Conservation (phyloP, 2,113 vertebrate genomes). For the Condylura cristata region DNA sequence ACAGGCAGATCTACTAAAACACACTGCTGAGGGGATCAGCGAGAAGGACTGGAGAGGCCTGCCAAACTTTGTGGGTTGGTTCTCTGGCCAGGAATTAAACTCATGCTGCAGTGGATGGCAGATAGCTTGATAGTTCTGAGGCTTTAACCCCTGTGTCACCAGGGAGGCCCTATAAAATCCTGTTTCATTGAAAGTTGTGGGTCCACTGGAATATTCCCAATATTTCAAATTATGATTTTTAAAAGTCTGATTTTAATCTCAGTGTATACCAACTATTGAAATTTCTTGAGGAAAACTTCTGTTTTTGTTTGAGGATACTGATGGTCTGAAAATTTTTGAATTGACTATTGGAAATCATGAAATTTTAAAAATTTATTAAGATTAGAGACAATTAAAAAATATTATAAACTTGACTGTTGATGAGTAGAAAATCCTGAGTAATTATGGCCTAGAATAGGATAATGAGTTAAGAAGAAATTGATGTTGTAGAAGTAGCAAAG, state of each 20-base stretch:
- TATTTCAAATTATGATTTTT: constrained; percentile 30
- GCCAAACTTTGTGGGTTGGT: too few species aligned
- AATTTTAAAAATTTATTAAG: neutral
- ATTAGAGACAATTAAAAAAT: neutral
- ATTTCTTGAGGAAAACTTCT: constrained; percentile 38
- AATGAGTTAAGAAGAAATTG: neutral
- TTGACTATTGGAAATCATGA: neutral
- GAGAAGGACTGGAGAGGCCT: too few species aligned
- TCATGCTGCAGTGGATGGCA: too few species aligned
- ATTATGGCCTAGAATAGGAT: neutral
- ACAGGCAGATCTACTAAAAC: too few species aligned
- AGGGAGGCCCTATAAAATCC: neutral
- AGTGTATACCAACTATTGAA: neutral
- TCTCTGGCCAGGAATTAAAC: too few species aligned
- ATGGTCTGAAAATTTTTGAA: neutral
- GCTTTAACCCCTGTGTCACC: too few species aligned
- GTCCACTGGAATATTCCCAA: neutral
- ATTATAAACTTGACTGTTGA: neutral
- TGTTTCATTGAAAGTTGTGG: neutral
- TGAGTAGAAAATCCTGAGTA: constrained; percentile 32
- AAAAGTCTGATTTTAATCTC: constrained; percentile 24
- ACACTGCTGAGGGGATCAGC: too few species aligned
- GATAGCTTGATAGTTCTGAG: too few species aligned
- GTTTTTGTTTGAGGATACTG: neutral
- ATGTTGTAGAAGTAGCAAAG: neutral